Percentiles rank a stretch among this genome's conserved stretches.
These are phyloP conservation scores for Astreopora myriophthalma DNA, from an alignment of 64 coral and sea anemone species.

Conservation along the genomic window DNA sequence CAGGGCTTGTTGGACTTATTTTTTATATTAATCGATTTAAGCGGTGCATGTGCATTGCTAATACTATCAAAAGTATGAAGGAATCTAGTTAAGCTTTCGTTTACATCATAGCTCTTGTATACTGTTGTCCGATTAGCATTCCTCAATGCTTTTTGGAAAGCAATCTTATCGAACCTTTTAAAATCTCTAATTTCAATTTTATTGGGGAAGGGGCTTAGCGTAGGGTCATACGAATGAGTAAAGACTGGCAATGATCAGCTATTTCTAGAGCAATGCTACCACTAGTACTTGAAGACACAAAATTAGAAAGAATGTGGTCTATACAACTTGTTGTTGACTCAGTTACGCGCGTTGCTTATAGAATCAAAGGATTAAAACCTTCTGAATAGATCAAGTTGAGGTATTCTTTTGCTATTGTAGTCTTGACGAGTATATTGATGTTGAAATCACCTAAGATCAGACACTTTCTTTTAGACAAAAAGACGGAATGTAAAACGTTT, in stretches of 20 bases:
- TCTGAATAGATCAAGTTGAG: constrained; percentile 1
- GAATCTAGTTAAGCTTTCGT: constrained; percentile 17
- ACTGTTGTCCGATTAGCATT: background rate
- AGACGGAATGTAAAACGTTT: background rate
- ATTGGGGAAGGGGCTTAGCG: background rate
- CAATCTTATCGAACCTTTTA: background rate
- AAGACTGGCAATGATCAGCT: constrained; percentile 9
- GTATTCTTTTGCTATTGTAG: constrained; percentile 19
- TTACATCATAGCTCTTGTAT: background rate
- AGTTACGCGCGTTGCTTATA: background rate
- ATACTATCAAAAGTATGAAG: background rate
- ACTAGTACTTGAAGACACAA: constrained; percentile 3
- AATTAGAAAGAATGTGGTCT: background rate
- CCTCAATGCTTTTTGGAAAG: background rate
- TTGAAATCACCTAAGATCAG: background rate
- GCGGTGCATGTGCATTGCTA: background rate
- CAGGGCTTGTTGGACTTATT: constrained; percentile 28
- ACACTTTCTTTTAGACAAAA: background rate
- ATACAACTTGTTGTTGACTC: background rate
- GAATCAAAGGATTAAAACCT: background rate
- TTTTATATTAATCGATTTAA: background rate
- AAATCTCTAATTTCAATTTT: background rate
- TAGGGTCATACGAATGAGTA: background rate
- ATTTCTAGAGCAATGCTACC: constrained; percentile 1
- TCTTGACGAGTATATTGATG: background rate